Percentiles rank a stretch among this genome's conserved stretches.
phyloP scores from a whole-genome alignment of 2,113 vertebrate genomes.

The Caretta caretta region DNA sequence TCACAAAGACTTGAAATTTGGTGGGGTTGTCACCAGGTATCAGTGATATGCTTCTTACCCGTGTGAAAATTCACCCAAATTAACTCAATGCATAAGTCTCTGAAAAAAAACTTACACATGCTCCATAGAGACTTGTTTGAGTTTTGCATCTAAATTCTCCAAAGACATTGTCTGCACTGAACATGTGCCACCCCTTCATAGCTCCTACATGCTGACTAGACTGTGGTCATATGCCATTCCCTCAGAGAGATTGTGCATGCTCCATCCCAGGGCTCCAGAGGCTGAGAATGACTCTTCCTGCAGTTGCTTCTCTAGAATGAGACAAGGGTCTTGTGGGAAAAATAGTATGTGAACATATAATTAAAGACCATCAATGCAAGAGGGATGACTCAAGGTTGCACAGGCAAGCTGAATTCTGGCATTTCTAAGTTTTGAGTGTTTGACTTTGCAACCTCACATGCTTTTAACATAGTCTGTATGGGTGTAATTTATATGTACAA shows the following conservation, averaged over 20 bases:
- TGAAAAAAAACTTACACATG: background rate
- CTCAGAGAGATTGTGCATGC: accelerated
- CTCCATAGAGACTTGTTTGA: background rate
- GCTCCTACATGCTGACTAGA: background rate
- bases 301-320: background rate
- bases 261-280: background rate
- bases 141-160: background rate
- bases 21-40: background rate
- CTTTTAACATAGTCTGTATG: background rate
- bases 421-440: background rate
- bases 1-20: background rate
- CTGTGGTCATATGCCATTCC: background rate
- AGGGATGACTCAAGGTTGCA: background rate
- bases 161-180: accelerated
- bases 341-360: background rate
- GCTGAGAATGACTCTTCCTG: background rate
- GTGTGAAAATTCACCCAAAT: background rate
- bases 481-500: background rate
- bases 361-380: background rate
- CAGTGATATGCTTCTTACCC: background rate
- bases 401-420: background rate
- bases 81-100: background rate
- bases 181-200: accelerated
- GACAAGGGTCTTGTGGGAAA: background rate
- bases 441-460: background rate